phyloP scores from a whole-genome alignment of 2,797 vertebrate species.

The Vultur gryphus region DNA sequence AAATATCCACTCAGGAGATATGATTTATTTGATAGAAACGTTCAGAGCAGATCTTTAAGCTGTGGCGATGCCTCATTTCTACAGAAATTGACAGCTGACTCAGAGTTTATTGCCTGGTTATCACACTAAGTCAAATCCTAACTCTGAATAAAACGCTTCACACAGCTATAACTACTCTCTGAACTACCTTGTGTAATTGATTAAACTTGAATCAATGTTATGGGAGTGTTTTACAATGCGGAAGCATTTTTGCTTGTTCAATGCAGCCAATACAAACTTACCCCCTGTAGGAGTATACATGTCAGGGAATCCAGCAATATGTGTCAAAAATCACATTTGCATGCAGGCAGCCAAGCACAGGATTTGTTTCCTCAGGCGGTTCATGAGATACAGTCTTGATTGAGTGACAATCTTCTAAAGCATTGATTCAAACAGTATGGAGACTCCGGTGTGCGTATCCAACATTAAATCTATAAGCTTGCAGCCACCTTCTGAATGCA shows the following conservation, averaged over 20 bases:
- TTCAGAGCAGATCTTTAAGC: background rate
- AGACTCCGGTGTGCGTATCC: rapidly evolving
- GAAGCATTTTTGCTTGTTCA: background rate
- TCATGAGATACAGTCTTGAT: background rate
- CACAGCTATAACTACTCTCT: background rate
- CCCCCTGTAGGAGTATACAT: background rate
- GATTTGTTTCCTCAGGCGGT: background rate
- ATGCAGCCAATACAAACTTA: background rate
- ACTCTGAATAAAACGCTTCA: background rate
- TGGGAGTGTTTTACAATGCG: background rate
- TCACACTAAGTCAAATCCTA: background rate
- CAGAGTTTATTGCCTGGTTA: conserved; percentile 22
- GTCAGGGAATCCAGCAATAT: background rate
- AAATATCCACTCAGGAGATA: background rate
- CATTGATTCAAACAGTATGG: background rate
- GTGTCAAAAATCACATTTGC: background rate
- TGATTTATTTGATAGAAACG: background rate
- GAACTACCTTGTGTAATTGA: background rate
- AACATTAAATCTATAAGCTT: background rate
- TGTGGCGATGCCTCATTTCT: background rate
- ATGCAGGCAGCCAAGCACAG: background rate
- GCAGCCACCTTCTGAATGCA: background rate
- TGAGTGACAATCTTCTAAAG: background rate
- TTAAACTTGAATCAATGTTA: background rate
- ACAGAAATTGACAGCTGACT: background rate